Evolutionary conservation across 1,140 invertebrate species (phyloP).

Genomic region (Drosophila ohnishii): DNA sequence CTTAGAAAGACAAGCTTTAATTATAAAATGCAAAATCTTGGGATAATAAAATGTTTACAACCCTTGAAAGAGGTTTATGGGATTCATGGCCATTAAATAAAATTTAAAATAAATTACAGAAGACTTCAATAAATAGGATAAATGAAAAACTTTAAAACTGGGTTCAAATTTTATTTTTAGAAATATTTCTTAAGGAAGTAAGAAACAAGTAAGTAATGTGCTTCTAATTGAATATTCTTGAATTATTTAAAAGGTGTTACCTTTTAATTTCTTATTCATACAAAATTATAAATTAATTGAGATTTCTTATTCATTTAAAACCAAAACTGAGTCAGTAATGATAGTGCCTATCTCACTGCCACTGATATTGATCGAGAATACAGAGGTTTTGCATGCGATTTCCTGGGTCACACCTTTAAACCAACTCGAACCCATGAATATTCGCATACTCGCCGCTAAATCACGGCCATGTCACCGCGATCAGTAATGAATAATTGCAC

Average conservation of each 20-base stretch:
- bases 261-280: neutral
- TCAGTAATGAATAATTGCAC: constrained; percentile 67
- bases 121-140: too few species aligned
- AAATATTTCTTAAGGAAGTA: too few species aligned
- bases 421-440: constrained; percentile 20
- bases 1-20: neutral
- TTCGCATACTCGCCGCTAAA: constrained; percentile 26
- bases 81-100: neutral
- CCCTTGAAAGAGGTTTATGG: neutral
- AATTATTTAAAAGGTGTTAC: too few species aligned
- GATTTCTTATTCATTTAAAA: neutral
- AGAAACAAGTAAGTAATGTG: too few species aligned
- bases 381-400: constrained; percentile 7
- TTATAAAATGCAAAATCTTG: neutral
- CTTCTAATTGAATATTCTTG: too few species aligned
- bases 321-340: neutral
- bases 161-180: too few species aligned
- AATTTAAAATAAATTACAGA: too few species aligned
- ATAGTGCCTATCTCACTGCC: constrained; percentile 1
- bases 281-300: neutral
- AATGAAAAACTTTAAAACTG: too few species aligned
- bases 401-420: constrained; percentile 39
- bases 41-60: neutral
- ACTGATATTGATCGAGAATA: constrained; percentile 5
- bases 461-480: constrained; percentile 38